Base-by-base conservation (phyloP, 2,888 invertebrate genomes). In the Timandra comae region DNA sequence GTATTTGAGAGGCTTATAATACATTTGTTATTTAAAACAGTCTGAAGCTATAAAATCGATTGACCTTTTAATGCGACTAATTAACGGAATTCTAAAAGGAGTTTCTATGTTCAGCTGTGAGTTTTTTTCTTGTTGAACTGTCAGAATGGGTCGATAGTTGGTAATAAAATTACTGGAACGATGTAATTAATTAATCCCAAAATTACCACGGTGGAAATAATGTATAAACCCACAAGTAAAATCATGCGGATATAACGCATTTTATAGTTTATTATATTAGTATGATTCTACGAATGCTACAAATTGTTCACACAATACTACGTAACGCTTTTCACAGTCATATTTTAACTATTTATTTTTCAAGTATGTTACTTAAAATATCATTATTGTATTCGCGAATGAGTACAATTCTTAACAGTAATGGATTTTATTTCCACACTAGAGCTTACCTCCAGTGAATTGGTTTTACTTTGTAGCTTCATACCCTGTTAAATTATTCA, bases 401-500 rank as follows among this genome's bases (percentile, higher is more conserved):
- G n/a, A n/a, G n/a, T n/a, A n/a, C n/a, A n/a, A n/a, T n/a, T 8
- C 28, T 9, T 28, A 10, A 20, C 7, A 22, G 23, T 33, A 39
- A 39, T 39, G 39, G 35, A 29, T 35, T 39, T 39, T 35, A 40
- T 33, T 35, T 28, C 25, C 33, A 40, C 40, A 30, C 35, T 30
- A 40, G 21, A 32, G 40, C 27, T 40, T 25, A 30, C 27, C 33
- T 32, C 30, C 24, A 27, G 30, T 24, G 24, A 33, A 40, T 40
- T 35, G 33, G 39, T 35, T 31, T 39, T 34, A 38, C 36, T 29
- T 28, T 29, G 23, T 33, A 27, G 19, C 30, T 35, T 35, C 13
- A 35, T 27, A 7, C 11, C 24, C 34, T 26, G 26, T 26, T 34
- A 20, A 26, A 26, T 29, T 29, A 34, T 29, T 29, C 34, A 29